phyloP scores from a whole-genome alignment of 2,113 vertebrate genomes.

The Centropus bengalensis region DNA sequence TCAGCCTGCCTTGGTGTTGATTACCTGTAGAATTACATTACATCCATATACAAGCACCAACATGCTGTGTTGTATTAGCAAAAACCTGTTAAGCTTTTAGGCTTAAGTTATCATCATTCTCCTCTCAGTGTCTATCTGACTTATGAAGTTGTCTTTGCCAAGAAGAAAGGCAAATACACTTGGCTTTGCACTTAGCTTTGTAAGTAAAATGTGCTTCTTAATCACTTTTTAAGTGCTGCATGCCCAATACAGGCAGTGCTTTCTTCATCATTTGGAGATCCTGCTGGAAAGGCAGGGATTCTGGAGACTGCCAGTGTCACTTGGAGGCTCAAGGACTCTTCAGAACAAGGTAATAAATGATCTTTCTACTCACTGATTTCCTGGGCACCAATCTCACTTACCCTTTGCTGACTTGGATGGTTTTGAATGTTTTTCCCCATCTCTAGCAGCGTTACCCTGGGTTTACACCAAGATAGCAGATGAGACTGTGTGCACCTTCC shows the following conservation, averaged over 20 bases:
- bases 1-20: accelerated
- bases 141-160: not conserved
- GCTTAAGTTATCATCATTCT: not conserved
- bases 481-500: not conserved
- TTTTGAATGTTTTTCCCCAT: not conserved
- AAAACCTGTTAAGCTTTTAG: not conserved
- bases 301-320: not conserved
- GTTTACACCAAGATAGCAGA: not conserved
- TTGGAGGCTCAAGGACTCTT: not conserved
- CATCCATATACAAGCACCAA: not conserved
- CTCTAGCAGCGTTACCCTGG: accelerated
- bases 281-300: not conserved
- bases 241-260: not conserved
- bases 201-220: not conserved
- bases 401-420: not conserved
- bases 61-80: accelerated
- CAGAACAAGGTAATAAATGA: not conserved
- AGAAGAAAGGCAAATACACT: not conserved
- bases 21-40: not conserved
- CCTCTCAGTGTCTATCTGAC: not conserved
- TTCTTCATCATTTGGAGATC: accelerated
- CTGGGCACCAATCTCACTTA: accelerated
- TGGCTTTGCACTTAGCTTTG: not conserved
- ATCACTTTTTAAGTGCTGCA: not conserved
- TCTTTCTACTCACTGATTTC: not conserved